These are phyloP conservation scores for Barnardius zonarius DNA, from an alignment of 2,113 vertebrate species.

Conservation along the genomic window DNA sequence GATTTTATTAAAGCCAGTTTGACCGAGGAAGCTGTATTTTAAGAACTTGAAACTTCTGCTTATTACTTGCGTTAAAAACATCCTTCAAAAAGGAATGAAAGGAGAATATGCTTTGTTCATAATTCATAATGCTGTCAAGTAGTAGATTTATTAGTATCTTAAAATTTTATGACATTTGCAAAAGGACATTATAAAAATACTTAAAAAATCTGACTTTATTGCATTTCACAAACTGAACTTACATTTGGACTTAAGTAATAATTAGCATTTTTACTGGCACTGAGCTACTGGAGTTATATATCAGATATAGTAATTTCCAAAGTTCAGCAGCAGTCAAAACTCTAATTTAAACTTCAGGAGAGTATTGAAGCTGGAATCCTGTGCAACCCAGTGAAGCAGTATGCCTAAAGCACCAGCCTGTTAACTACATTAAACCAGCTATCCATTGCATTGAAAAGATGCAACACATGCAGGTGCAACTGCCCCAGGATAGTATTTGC, in stretches of 20 bases:
- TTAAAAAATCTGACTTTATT: conserved; percentile 62
- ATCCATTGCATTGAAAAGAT: neutral
- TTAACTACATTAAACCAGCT: neutral
- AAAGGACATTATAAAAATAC: conserved; percentile 47
- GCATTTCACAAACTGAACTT: conserved; percentile 53
- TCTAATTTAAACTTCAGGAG: conserved; percentile 61
- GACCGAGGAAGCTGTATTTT: neutral
- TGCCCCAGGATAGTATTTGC: neutral
- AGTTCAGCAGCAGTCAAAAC: conserved; percentile 55
- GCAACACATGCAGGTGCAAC: neutral
- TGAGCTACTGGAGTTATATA: conserved; percentile 48
- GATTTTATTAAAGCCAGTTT: neutral
- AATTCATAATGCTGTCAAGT: conserved; percentile 56
- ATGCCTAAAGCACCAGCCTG: neutral
- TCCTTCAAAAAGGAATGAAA: conserved; percentile 11
- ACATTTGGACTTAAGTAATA: conserved; percentile 53
- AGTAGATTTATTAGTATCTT: conserved; percentile 59
- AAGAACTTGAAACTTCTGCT: conserved; percentile 21
- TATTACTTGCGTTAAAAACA: conserved; percentile 43
- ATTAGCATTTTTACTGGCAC: conserved; percentile 55
- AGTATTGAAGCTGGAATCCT: conserved; percentile 13
- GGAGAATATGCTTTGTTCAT: conserved; percentile 45
- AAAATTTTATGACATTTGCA: conserved; percentile 68
- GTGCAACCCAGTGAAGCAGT: neutral
- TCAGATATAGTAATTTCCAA: conserved; percentile 57